Evolutionary conservation across 92 coral and sea anemone species (phyloP), one percentile per base, ranked within the genome.

Genomic region (Hydrozoanthus gracilis): DNA sequence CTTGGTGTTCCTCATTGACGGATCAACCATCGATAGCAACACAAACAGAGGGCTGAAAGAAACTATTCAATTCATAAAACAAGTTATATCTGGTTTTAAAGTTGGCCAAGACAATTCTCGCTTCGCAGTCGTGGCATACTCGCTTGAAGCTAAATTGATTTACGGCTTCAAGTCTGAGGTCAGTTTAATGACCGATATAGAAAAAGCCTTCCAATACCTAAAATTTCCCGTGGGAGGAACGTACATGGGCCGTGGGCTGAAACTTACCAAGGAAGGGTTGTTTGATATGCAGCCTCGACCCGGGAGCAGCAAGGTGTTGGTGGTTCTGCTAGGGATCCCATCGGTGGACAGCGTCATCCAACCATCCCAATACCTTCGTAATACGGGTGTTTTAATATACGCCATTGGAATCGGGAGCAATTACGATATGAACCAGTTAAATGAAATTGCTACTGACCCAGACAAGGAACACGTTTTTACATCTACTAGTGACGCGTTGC

Each of bases 1-100:
- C 6, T 47, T 80, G 73, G 85, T 51, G 17, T 80, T 80, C 27
- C 85, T 80, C 27, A 64, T 80, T 15, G 85, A 80, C 58, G 85
- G 85, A 3, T 47, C 74, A 46, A 45, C 74, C 6, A 80, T 18
- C 64, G 44, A 49, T 3, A 67, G 3, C 17, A 80, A 11, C 4
- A 10, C 72, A 65, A 64, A 16, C 16, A 8, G 46, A 52, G 20
- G n/a, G 10, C 69, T 78, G 7, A 61, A 60, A 58, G 70, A n/a
- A 10, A 35, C 65, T 4, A 7, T 78, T 78, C 71, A 78, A 8
- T 78, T 80, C 52, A 70, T 80, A 70, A 80, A 65, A 62, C 74
- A 80, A 49, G 73, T 80, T 48, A 64, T 65, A 35, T 80, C 74
- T 48, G 14, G 12, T 11, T 80, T 80, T 61, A 80, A 80, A 65